These are phyloP conservation scores for Caenorhabditis imperialis DNA, from an alignment of 2,888 invertebrate genomes.

Conservation along the genomic window DNA sequence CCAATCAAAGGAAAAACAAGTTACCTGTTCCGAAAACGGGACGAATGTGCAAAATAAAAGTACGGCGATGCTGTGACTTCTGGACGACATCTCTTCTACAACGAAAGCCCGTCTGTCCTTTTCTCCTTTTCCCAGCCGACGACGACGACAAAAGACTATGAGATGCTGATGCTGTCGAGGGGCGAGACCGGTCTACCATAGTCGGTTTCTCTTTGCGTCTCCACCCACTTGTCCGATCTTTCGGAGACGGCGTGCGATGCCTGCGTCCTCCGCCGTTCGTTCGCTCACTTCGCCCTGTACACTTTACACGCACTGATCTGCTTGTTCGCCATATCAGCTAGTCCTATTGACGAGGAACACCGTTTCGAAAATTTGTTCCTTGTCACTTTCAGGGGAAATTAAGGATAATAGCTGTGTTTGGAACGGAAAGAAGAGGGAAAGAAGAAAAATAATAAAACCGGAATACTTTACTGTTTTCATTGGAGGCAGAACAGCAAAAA, in stretches of 20 bases:
- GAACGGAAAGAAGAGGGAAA: neutral
- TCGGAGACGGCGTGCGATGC: conserved; percentile 1
- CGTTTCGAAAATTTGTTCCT: conserved; percentile 43
- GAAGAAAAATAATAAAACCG: no score
- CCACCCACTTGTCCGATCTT: conserved; percentile 34
- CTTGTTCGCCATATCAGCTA: conserved; percentile 40
- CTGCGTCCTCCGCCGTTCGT: conserved; percentile 26
- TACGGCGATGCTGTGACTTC: conserved; percentile 29
- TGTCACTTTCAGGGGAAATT: conserved; percentile 23
- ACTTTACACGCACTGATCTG: conserved; percentile 36
- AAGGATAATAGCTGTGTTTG: conserved; percentile 17
- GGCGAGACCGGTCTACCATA: conserved; percentile 54
- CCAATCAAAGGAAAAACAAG: neutral
- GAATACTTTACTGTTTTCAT: no score
- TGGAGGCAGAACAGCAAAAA: no score
- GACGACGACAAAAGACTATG: conserved; percentile 7
- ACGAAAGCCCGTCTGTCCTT: conserved; percentile 27
- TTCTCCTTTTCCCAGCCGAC: conserved; percentile 26
- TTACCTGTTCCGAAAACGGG: conserved; percentile 35
- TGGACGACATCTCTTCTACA: conserved; percentile 43
- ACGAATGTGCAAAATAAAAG: conserved; percentile 28
- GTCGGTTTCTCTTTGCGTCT: conserved; percentile 48
- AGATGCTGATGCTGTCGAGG: conserved; percentile 31
- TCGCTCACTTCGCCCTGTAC: conserved; percentile 35
- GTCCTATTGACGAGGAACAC: conserved; percentile 35